phyloP scores from a whole-genome alignment of 2,797 vertebrate genomes.

The Delichon dasypus region DNA sequence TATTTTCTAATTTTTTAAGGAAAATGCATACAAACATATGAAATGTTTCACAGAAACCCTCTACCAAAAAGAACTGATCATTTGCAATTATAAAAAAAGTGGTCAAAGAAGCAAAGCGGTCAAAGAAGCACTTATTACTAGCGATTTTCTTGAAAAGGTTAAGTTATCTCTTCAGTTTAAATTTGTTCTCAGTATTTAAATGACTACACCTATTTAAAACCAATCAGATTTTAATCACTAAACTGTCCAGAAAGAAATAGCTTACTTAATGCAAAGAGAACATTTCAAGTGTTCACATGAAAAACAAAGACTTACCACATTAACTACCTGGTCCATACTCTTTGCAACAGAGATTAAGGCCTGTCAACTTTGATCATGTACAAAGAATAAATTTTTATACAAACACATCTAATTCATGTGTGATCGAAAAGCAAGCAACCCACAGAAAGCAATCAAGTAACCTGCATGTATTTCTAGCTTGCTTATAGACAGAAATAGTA shows the following conservation, averaged over 20 bases:
- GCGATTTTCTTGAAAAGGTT: slow-evolving; percentile 5
- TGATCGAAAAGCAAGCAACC: background rate
- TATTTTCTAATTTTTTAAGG: background rate
- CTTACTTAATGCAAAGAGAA: background rate
- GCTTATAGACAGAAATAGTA: background rate
- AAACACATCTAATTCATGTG: background rate
- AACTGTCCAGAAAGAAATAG: background rate
- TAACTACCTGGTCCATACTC: background rate
- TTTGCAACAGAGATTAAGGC: slow-evolving; percentile 2
- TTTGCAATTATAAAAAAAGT: background rate
- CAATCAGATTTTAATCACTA: slow-evolving; percentile 14
- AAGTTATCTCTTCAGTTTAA: background rate
- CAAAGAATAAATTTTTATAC: background rate
- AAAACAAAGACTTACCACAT: slow-evolving; percentile 42
- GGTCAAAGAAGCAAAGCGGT: background rate
- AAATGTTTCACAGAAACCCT: background rate
- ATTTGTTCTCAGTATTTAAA: slow-evolving; percentile 18
- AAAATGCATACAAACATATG: background rate
- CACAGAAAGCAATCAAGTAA: background rate
- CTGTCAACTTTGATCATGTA: slow-evolving; percentile 16
- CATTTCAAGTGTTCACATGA: slow-evolving; percentile 23
- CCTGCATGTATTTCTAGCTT: background rate
- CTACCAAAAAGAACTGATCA: background rate
- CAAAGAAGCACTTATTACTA: background rate
- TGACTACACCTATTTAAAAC: slow-evolving; percentile 14